Conservation (phyloP, 2,113 vertebrate species). For the Budorcas taxicolor region DNA sequence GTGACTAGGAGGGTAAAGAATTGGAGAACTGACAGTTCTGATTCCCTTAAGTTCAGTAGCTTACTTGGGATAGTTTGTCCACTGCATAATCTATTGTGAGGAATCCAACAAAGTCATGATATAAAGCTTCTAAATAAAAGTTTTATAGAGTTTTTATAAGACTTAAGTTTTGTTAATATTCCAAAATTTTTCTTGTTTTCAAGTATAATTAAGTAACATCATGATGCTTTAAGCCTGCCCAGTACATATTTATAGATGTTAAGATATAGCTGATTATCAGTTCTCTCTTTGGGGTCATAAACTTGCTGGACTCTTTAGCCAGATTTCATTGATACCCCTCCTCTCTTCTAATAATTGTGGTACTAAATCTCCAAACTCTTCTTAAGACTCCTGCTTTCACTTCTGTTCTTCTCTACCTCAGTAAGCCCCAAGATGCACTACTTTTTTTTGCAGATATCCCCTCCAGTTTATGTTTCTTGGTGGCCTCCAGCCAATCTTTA, state of each 20-base stretch:
- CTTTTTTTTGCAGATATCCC: neutral
- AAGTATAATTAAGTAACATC: neutral
- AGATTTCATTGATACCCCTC: neutral
- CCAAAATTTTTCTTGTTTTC: slow-evolving; percentile 15
- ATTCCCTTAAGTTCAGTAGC: neutral
- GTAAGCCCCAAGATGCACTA: neutral
- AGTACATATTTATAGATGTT: neutral
- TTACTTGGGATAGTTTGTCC: neutral
- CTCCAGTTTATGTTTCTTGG: neutral
- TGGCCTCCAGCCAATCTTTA: neutral
- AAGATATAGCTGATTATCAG: neutral
- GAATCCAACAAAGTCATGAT: neutral
- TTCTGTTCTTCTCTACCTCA: neutral
- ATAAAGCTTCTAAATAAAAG: neutral
- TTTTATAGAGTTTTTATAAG: neutral
- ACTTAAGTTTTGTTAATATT: neutral
- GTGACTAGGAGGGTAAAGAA: slow-evolving; percentile 71
- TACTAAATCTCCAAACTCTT: neutral
- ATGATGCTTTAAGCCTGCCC: neutral
- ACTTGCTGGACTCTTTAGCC: neutral
- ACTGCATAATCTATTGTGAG: neutral
- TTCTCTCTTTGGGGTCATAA: neutral
- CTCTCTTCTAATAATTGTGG: neutral
- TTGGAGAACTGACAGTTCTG: neutral
- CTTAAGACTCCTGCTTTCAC: neutral